A percentile compares a stretch with the other conserved stretches of the same genome.
phyloP scores from a whole-genome alignment of 2,113 vertebrate species.

The Tragelaphus scriptus region DNA sequence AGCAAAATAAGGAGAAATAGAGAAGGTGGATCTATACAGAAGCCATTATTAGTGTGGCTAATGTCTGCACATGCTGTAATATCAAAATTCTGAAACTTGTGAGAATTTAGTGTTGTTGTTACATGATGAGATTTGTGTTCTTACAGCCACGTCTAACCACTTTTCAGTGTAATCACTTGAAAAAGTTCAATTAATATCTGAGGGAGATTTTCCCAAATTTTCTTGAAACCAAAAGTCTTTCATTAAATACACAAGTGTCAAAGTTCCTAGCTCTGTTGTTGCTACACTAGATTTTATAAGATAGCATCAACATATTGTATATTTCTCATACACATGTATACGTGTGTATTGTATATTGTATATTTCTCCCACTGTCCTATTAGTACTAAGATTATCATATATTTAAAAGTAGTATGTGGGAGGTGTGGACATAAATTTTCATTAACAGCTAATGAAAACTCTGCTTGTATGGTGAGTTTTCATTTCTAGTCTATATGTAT shows the following conservation, averaged over 20 bases:
- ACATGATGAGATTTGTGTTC: not conserved
- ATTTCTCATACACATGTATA: not conserved
- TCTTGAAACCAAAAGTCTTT: conserved; percentile 26
- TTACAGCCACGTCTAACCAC: not conserved
- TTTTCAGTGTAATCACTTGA: not conserved
- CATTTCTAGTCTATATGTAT: not conserved
- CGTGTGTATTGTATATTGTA: not conserved
- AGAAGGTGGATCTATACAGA: not conserved
- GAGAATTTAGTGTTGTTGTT: not conserved
- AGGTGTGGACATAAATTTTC: conserved; percentile 18
- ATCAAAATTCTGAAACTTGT: not conserved
- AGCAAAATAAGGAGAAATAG: not conserved
- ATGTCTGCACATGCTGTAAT: not conserved
- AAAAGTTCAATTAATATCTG: not conserved
- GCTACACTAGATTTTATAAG: not conserved
- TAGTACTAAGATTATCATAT: conserved; percentile 1
- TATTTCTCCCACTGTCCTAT: not conserved
- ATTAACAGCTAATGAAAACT: conserved; percentile 42
- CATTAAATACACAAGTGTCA: not conserved
- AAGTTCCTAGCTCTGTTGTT: not conserved
- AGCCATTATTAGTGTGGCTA: not conserved
- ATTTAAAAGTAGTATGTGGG: not conserved
- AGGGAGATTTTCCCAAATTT: not conserved
- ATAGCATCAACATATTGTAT: not conserved
- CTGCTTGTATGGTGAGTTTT: not conserved